Evolutionary conservation across 2,113 vertebrate genomes (phyloP), one percentile per base, ranked within the genome.

Genomic region (Lichenostomus cassidix): DNA sequence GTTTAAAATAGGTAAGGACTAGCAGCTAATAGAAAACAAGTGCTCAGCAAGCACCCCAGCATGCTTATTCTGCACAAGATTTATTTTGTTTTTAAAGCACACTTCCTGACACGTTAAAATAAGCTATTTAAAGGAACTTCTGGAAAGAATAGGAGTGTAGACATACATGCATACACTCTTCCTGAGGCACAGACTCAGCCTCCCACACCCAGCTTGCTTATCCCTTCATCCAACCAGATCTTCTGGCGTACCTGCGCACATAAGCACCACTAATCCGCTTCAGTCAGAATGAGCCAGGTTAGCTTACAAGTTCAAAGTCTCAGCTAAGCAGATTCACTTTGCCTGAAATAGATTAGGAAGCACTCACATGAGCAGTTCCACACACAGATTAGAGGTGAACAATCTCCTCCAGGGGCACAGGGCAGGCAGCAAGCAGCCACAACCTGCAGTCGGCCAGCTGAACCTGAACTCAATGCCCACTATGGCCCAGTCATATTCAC

Each of bases 271-370:
- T 93, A 89, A 97, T 92, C 92, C 1, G 0, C 64, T 74, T 83
- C 64, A 37, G 71, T 16, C 83, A 62, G 50, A 92, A 94, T 28
- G 71, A 95, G 92, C 92, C 88, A 90, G 68, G 80, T 86, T 97
- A 93, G 68, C 56, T 94, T 74, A 83, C 47, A 92, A 88, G 80
- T 95, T 81, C 67, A 90, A 93, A 94, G 60, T 90, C 86, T 70
- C 86, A 74, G 42, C 60, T 95, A 96, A 94, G 91, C 59, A 89
- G 92, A 96, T 95, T 92, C 0, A 0, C 74, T 90, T 93, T 81
- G 76, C 92, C 94, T 80, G 83, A 92, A 93, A 96, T 83, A 89
- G 89, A 93, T 95, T 77, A 94, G 50, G 52, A 86, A 91, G 83
- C 33, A 53, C 42, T 69, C 3, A 1, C 79, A 86, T 3, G 35